These are phyloP conservation scores for Acropternis orthonyx DNA, from an alignment of 2,797 vertebrate species.

Conservation along the genomic window DNA sequence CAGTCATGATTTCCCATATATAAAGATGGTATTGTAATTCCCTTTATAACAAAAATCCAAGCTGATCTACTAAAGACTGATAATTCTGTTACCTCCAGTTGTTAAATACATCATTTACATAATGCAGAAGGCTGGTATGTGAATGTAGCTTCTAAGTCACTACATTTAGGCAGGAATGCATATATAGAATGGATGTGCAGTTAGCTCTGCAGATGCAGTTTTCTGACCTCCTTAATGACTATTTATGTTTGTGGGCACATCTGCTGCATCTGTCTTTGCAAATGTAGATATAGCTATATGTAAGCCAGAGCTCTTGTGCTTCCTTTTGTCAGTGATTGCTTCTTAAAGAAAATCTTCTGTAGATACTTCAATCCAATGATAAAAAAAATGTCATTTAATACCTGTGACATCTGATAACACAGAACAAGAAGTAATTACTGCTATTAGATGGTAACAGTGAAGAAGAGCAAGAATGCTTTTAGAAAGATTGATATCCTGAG, in stretches of 20 bases:
- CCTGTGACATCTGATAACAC: conserved; percentile 59
- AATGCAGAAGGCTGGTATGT: neutral
- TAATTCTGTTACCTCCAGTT: neutral
- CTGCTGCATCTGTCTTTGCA: neutral
- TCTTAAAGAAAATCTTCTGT: conserved; percentile 29
- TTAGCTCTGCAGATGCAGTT: neutral
- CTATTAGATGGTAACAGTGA: conserved; percentile 50
- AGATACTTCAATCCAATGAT: conserved; percentile 24
- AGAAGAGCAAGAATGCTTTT: conserved; percentile 57
- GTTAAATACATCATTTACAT: neutral
- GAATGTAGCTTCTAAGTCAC: neutral
- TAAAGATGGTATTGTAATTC: neutral
- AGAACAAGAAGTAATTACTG: conserved; percentile 70
- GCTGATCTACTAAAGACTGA: neutral
- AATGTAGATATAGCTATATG: neutral
- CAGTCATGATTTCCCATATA: neutral
- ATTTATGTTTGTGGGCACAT: neutral
- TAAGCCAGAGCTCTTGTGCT: neutral
- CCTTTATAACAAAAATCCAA: neutral
- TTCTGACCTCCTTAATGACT: neutral
- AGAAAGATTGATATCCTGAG: conserved; percentile 61
- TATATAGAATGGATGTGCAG: neutral
- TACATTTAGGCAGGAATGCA: neutral
- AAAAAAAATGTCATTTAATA: conserved; percentile 35
- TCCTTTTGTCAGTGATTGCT: conserved; percentile 7